Base-by-base conservation (phyloP, 2,113 vertebrate species). In the Phalacrocorax carbo region DNA sequence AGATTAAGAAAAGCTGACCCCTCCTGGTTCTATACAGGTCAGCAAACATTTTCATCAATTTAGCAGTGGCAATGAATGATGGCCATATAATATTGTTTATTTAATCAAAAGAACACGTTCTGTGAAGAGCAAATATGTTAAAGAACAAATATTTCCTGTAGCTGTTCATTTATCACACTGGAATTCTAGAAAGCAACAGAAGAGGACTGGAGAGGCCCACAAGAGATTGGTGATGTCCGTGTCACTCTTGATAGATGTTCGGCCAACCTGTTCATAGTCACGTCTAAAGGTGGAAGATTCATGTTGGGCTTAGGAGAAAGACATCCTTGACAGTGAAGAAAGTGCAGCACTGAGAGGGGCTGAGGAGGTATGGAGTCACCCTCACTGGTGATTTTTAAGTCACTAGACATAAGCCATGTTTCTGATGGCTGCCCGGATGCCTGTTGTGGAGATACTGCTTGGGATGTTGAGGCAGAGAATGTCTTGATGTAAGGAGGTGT, bases 391-490 rank as follows among this genome's bases (percentile, higher is more conserved):
- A 51, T 75, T 69, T 80, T 68, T 46, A 75, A 75, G n/a, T 48
- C 36, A 29, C 22, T 29, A 75, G 49, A 36, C n/a, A 36, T 19
- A 17, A 80, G 19, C 51, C 18, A 3, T 26, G 30, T 86, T 86
- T 93, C 61, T 79, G 34, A 54, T 58, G 54, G 34, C 26, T 72
- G 38, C 34, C 23, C 58, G n/a, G 32, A 62, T 42, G 14, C 34
- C 26, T 75, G 12, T 42, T 64, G 42, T 2, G 5, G 49, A 52
- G 38, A 29, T 15, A 13, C 21, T 52, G 18, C 60, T 82, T 73
- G 36, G 13, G 7, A 42, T 1, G 0, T 26, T 62, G 2, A 5
- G 19, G 26, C 26, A 55, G 7, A 30, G 42, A 18, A 16, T 42
- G 30, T 42, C 42, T 19, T 64, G 60, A 58, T 54, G 23, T 16